phyloP scores from a whole-genome alignment of 2,113 vertebrate species.

The Colinus virginianus region DNA sequence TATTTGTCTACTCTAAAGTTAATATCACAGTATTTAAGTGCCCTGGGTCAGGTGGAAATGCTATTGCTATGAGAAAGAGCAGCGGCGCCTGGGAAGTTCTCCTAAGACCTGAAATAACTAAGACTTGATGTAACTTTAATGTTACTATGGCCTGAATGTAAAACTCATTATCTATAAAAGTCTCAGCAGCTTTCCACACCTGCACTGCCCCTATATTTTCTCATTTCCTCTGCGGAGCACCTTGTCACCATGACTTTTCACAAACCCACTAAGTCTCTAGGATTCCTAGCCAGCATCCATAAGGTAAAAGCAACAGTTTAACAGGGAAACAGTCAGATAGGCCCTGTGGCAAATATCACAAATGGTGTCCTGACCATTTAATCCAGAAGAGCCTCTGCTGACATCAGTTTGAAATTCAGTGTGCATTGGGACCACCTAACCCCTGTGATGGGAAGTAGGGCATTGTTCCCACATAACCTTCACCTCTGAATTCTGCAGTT shows the following conservation, averaged over 20 bases:
- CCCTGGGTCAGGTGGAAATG: background rate
- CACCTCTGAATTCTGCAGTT: background rate
- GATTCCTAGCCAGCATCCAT: background rate
- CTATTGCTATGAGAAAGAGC: background rate
- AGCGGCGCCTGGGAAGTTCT: background rate
- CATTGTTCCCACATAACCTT: background rate
- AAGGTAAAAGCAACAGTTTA: background rate
- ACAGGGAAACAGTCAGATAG: background rate
- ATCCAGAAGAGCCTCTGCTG: background rate
- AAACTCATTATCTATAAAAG: background rate
- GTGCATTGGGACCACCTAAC: background rate
- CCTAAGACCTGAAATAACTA: background rate
- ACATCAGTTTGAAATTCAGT: background rate
- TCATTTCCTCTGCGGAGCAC: background rate
- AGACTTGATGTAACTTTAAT: background rate
- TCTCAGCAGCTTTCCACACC: background rate
- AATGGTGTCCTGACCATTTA: background rate
- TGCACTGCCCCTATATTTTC: background rate
- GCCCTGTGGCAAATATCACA: background rate
- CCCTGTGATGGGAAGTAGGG: rapidly evolving
- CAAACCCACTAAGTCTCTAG: background rate
- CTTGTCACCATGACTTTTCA: rapidly evolving
- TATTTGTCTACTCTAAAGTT: background rate
- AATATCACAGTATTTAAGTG: background rate
- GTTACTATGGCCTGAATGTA: background rate